Evolutionary conservation across 2,797 vertebrate species (phyloP).

Genomic region (Labroides dimidiatus): DNA sequence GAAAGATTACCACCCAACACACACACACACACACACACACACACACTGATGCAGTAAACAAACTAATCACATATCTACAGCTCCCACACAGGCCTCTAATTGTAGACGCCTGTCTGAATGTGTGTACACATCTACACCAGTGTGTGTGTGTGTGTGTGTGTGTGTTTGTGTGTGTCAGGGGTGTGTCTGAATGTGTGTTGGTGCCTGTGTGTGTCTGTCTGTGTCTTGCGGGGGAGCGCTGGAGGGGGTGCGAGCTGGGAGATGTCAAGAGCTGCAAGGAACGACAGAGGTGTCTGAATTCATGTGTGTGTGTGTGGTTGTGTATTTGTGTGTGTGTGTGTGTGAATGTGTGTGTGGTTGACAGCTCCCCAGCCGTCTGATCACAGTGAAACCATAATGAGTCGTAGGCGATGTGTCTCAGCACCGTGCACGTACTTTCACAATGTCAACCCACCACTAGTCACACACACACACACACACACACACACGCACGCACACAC

Average conservation of each 20-base stretch:
- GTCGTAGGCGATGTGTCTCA: slow-evolving; percentile 78
- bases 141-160: slow-evolving; percentile 41
- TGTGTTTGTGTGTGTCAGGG: slow-evolving; percentile 26
- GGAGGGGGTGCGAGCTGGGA: slow-evolving; percentile 74
- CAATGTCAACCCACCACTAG: slow-evolving; percentile 71
- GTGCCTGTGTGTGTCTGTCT: slow-evolving; percentile 34
- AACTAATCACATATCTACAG: slow-evolving; percentile 48
- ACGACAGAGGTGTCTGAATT: slow-evolving; percentile 55
- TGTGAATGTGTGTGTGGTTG: slow-evolving; percentile 55
- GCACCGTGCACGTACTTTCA: slow-evolving; percentile 66
- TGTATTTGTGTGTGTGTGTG: slow-evolving; percentile 44
- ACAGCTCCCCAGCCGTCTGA: slow-evolving; percentile 78
- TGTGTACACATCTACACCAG: slow-evolving; percentile 23
- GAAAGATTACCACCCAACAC: slow-evolving; percentile 33
- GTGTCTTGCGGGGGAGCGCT: slow-evolving; percentile 71
- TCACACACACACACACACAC: slow-evolving; percentile 27
- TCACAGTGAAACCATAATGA: slow-evolving; percentile 83
- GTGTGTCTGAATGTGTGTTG: slow-evolving; percentile 38
- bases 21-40: slow-evolving; percentile 20
- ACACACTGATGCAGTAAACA: slow-evolving; percentile 34
- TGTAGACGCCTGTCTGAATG: slow-evolving; percentile 54
- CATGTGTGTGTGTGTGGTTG: slow-evolving; percentile 39
- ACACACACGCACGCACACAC: background rate
- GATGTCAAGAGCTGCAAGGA: slow-evolving; percentile 79
- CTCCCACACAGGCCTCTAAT: slow-evolving; percentile 56